Base-by-base conservation (phyloP, 1,140 invertebrate genomes). In the Drosophila kepulauana region DNA sequence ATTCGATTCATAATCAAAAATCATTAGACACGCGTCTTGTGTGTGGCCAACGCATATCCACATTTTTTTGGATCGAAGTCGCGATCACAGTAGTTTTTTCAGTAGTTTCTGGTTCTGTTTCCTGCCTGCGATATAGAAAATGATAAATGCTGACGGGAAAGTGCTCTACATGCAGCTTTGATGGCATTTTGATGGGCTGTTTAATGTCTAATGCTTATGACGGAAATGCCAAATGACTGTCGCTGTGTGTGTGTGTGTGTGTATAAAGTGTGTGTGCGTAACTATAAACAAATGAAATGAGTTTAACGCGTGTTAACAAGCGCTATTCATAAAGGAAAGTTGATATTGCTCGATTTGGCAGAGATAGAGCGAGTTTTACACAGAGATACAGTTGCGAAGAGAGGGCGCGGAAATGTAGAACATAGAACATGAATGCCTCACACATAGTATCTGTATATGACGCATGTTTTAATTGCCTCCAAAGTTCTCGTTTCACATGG, bases 331-430 rank as follows among this genome's bases (percentile, higher is more conserved):
- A 76, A 59, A 72, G 68, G 74, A 76, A 76, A 72, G 74, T 76
- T 76, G 74, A 51, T 61, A 72, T 66, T 54, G 56, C 74, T 76
- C 68, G 72, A 76, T 76, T 76, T 76, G 74, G 74, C 33, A 11
- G 49, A 62, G 38, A 41, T 25, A 25, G 46, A 43, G 48, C 30
- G 11, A 35, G 13, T 35, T 13, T 15, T 6, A 25, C 3, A 51
- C 3, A 51, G 16, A 20, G 45, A 62, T 3, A 35, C 11, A 8
- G 6, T 10, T 8, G 15, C 11, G 11, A 15, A 51, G 28, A 51
- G 6, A 38, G n/a, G 8, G 15, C 25, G 28, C 51, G 11, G 7
- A 52, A 28, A 15, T 20, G n/a, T 8, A 16, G 10, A 33, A 30
- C 6, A 46, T 45, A 15, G 2, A 33, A 30, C 6, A 46, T 45